Conservation (phyloP, 2,113 vertebrate genomes). For the Chiloscyllium plagiosum region DNA sequence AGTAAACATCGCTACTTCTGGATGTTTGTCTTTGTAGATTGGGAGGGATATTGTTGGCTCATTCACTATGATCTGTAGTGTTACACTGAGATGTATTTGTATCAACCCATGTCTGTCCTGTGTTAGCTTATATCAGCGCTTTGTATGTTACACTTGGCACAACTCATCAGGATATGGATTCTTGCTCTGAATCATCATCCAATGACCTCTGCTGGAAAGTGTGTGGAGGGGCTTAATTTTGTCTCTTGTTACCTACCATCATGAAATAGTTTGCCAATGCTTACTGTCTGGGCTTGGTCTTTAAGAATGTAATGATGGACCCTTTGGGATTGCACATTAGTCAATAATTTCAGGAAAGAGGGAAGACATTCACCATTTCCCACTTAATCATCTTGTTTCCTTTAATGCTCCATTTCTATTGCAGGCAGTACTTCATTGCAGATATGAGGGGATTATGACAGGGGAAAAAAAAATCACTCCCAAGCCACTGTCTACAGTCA, state of each 20-base stretch:
- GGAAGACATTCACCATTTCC: not conserved
- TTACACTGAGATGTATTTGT: not conserved
- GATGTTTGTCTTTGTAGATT: not conserved
- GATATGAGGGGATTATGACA: not conserved
- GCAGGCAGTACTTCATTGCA: not conserved
- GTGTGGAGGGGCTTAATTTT: not conserved
- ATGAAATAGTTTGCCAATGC: not conserved
- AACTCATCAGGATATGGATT: not conserved
- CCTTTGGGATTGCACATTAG: not conserved
- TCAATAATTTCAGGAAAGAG: not conserved
- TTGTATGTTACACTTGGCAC: constrained; percentile 16
- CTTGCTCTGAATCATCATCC: not conserved
- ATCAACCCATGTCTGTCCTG: not conserved
- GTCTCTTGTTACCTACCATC: not conserved
- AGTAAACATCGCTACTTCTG: not conserved
- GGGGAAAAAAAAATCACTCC: not conserved
- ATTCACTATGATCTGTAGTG: not conserved
- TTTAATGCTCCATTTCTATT: not conserved
- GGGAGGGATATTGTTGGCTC: not conserved
- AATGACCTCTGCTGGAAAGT: not conserved
- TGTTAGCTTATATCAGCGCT: not conserved
- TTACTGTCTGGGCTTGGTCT: not conserved
- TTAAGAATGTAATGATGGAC: not conserved
- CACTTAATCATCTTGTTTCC: not conserved
- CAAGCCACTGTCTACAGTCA: not conserved